Percentiles rank a stretch among this genome's conserved stretches.
phyloP scores from a whole-genome alignment of 2,888 invertebrate species.

The Cactoblastis cactorum region DNA sequence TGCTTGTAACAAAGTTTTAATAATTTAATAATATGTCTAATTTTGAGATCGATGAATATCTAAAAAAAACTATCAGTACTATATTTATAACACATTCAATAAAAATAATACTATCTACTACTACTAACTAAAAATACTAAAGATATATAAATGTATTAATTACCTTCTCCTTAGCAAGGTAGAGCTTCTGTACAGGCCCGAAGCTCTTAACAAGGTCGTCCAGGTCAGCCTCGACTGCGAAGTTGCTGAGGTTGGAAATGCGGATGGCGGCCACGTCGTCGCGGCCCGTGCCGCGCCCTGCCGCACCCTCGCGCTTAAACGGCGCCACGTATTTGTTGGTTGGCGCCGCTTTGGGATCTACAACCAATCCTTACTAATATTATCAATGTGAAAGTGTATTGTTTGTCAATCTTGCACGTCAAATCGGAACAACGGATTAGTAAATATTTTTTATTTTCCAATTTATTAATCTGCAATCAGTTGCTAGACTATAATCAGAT shows the following conservation, averaged over 20 bases:
- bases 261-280: conserved; percentile 95
- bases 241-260: conserved; percentile 98
- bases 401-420: too few relatives aligned
- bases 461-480: too few relatives aligned
- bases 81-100: too few relatives aligned
- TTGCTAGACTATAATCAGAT: too few relatives aligned
- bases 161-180: conserved; percentile 95
- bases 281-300: conserved; percentile 84
- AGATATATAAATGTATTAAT: not conserved
- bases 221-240: conserved; percentile 95
- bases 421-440: too few relatives aligned
- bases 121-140: too few relatives aligned
- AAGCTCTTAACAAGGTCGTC: conserved; percentile 97
- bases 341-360: conserved; percentile 68
- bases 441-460: too few relatives aligned
- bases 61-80: too few relatives aligned
- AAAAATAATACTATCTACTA: not conserved
- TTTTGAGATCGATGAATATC: too few relatives aligned
- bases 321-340: conserved; percentile 92
- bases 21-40: too few relatives aligned
- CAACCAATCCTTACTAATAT: not conserved
- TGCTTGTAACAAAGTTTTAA: too few relatives aligned
- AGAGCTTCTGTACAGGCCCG: conserved; percentile 95
- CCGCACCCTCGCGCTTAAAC: conserved; percentile 91
- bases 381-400: not conserved